Evolutionary conservation across 2,113 vertebrate genomes (phyloP), one percentile per base, ranked within the genome.

Genomic region (Podarcis muralis): DNA sequence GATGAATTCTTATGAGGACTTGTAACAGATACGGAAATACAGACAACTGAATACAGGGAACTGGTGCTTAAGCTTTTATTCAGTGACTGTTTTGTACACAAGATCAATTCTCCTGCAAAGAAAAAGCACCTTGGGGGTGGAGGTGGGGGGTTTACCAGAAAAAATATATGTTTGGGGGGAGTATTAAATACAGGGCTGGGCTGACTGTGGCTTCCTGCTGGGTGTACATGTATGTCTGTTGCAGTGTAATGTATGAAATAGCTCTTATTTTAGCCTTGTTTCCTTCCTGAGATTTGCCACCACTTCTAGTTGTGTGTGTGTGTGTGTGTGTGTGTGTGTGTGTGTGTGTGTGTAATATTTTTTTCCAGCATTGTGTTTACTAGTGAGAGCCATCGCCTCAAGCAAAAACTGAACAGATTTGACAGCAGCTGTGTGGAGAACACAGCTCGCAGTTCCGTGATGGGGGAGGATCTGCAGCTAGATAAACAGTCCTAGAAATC

Each of bases 251-350:
- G 22, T 68, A 22, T 12, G n/a, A 57, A 78, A 68, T 16, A 83
- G 15, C 13, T 68, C 59, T 77, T 83, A 32, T 66, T 88, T 25
- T 75, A 76, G 69, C 71, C 15, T 76, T 66, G n/a, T 16, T 68
- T 20, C 84, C 78, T 88, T 80, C 90, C 27, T 87, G 77, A 87
- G 25, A 88, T 79, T 89, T 94, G 90, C 92, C 86, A 92, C 68
- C 32, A 6, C 40, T 83, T 71, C 32, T 30, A 5, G 37, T 88
- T 57, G 57, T 89, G 87, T 85, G 20, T 66, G 48, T 48, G 6
- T n/a, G n/a, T 40, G 40, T 40, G 40, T 40, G 40, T 40, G 40
- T 40, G 40, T 40, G 40, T 35, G 35, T 35, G 35, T 37, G 35
- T 43, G 92, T 80, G 37, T 76, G 30, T 72, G 32, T 32, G 12